Percentiles rank a stretch among this genome's conserved stretches.
Evolutionary conservation across 2,888 invertebrate species (phyloP).

Genomic region (Sphecodes monilicornis): DNA sequence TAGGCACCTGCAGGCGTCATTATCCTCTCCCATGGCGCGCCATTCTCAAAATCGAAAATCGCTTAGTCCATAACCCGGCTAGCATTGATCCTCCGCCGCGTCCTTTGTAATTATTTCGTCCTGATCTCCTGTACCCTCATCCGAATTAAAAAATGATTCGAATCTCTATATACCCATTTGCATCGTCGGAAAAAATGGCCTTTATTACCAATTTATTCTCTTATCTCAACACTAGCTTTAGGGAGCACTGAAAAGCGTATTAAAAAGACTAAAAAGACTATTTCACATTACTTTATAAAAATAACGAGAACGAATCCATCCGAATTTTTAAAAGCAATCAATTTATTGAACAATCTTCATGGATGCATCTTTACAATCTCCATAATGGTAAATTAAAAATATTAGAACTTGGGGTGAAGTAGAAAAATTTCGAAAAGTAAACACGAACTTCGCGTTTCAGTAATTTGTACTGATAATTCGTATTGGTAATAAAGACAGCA

Average conservation of each 20-base stretch:
- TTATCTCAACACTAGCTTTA: too few species aligned
- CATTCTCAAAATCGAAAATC: constrained; percentile 72
- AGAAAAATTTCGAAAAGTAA: neutral
- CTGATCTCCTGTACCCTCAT: too few species aligned
- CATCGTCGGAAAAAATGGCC: neutral
- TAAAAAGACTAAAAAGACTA: too few species aligned
- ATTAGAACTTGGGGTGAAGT: too few species aligned
- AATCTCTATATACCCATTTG: neutral
- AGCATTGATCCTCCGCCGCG: constrained; percentile 46
- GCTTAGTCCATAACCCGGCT: constrained; percentile 40
- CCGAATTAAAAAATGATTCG: neutral
- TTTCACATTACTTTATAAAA: neutral
- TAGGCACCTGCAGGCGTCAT: constrained; percentile 81
- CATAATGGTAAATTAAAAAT: too few species aligned
- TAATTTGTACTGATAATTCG: too few species aligned
- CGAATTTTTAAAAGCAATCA: too few species aligned
- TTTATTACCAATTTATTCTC: neutral
- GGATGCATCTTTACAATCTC: neutral
- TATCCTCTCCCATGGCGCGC: constrained; percentile 68
- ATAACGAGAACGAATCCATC: too few species aligned
- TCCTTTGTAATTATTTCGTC: neutral
- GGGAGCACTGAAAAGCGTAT: neutral
- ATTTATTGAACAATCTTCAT: too few species aligned
- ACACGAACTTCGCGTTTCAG: too few species aligned
- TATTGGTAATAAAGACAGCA: neutral